Evolutionary conservation across 2,888 invertebrate genomes (phyloP).

Genomic region (Blastobasis adustella): DNA sequence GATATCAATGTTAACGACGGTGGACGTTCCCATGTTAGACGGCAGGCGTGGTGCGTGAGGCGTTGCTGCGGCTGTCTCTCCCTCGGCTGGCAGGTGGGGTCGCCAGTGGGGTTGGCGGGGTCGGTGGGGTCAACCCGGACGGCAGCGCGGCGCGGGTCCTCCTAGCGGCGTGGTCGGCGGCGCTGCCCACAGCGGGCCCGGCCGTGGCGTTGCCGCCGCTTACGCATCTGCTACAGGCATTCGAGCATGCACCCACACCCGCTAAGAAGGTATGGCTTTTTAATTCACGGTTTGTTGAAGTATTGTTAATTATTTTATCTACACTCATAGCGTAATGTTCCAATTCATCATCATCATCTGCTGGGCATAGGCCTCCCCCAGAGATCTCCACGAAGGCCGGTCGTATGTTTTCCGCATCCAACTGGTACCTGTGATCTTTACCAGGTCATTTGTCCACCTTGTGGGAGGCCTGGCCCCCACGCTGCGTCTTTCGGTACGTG

Average conservation of each 20-base stretch:
- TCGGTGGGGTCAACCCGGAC: conserved; percentile 17
- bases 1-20: too few species aligned
- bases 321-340: too few species aligned
- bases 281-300: too few species aligned
- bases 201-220: conserved; percentile 50
- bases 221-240: conserved; percentile 54
- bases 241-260: conserved; percentile 49
- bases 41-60: conserved; percentile 74
- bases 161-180: conserved; percentile 45
- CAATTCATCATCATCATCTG: too few species aligned
- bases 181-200: conserved; percentile 37
- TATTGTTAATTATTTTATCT: too few species aligned
- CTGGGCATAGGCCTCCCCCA: too few species aligned
- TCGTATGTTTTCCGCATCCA: too few species aligned
- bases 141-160: conserved; percentile 42
- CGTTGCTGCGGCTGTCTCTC: conserved; percentile 49
- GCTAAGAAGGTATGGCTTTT: conserved; percentile 47
- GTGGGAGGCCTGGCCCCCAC: too few species aligned
- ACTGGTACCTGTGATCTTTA: too few species aligned
- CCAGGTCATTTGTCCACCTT: too few species aligned
- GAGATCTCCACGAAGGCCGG: too few species aligned
- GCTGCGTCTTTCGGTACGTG: too few species aligned
- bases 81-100: conserved; percentile 21
- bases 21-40: conserved; percentile 45
- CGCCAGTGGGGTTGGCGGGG: conserved; percentile 6